phyloP scores from a whole-genome alignment of 2,113 vertebrate species.

The Chloropsis cyanopogon region DNA sequence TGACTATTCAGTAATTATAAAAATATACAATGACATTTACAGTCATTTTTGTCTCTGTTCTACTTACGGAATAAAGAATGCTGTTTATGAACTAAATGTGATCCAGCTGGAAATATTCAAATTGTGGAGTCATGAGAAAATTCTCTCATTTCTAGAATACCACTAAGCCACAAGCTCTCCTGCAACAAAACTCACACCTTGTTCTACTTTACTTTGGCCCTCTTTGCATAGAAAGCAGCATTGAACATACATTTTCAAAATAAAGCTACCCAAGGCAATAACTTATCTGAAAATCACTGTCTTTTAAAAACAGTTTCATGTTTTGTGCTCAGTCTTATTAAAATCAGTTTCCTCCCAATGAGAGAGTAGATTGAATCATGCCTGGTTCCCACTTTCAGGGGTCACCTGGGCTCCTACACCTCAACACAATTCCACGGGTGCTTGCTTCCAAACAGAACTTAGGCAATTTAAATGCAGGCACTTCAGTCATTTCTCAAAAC shows the following conservation, averaged over 20 bases:
- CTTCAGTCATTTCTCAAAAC: not conserved
- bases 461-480: not conserved
- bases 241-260: not conserved
- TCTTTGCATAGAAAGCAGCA: not conserved
- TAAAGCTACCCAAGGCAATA: not conserved
- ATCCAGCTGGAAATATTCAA: not conserved
- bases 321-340: not conserved
- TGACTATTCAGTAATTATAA: not conserved
- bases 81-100: not conserved
- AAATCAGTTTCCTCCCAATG: not conserved
- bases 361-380: not conserved
- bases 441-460: not conserved
- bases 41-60: not conserved
- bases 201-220: not conserved
- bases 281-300: not conserved
- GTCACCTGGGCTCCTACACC: not conserved
- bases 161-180: not conserved
- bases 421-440: not conserved
- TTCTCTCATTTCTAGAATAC: not conserved
- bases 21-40: not conserved
- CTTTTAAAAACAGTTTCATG: not conserved
- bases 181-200: not conserved
- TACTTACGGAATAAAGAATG: not conserved
- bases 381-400: not conserved
- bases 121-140: not conserved